phyloP scores from a whole-genome alignment of 2,113 vertebrate genomes.

The Circaetus cinerascens region DNA sequence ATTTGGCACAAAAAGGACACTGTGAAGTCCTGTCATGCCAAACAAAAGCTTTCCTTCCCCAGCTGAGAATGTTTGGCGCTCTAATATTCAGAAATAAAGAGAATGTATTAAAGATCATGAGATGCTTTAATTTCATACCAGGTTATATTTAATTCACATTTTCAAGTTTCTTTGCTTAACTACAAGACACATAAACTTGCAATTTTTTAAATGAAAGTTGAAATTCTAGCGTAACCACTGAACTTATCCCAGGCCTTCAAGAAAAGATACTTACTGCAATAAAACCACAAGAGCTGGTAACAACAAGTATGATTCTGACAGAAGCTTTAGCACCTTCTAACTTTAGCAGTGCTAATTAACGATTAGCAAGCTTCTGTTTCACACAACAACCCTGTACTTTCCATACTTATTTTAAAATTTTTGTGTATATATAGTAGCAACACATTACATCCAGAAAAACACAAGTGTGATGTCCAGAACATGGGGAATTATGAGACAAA shows the following conservation, averaged over 20 bases:
- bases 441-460: not conserved
- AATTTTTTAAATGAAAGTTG: not conserved
- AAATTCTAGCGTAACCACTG: not conserved
- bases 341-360: conserved; percentile 20
- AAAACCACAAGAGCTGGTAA: not conserved
- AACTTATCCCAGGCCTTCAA: not conserved
- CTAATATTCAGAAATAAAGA: not conserved
- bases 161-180: not conserved
- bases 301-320: not conserved
- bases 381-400: not conserved
- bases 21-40: not conserved
- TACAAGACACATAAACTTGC: not conserved
- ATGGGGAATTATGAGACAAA: not conserved
- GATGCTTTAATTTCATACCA: not conserved
- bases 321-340: not conserved
- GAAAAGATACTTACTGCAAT: not conserved
- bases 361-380: not conserved
- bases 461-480: not conserved
- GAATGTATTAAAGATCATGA: not conserved
- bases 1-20: not conserved
- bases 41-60: not conserved
- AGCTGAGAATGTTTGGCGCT: not conserved
- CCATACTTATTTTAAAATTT: not conserved
- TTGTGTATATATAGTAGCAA: not conserved
- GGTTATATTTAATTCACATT: not conserved